Percentiles rank a stretch among this genome's conserved stretches.
Evolutionary conservation across 2,113 vertebrate genomes (phyloP).

Genomic region (Ariopsis seemanni): DNA sequence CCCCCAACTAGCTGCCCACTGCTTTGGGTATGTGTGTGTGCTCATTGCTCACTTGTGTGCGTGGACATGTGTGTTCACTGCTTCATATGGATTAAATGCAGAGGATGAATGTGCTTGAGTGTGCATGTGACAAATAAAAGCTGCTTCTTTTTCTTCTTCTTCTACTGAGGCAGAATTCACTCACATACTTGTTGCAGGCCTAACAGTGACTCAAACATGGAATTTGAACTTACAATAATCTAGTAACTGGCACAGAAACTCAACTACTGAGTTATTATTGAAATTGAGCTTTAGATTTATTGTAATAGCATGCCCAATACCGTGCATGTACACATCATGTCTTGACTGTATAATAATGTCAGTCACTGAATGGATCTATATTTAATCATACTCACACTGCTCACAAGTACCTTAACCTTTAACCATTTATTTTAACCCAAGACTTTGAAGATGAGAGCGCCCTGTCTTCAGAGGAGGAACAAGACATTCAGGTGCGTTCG

Average conservation of each 20-base stretch:
- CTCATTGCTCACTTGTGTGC: no score
- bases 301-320: not conserved
- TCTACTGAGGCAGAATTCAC: not conserved
- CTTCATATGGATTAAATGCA: no score
- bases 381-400: not conserved
- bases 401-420: not conserved
- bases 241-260: not conserved
- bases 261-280: not conserved
- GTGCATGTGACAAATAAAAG: no score
- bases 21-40: no score
- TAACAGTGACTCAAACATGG: not conserved
- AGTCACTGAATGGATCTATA: not conserved
- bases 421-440: conserved; percentile 38
- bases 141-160: no score
- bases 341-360: not conserved
- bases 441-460: conserved; percentile 59
- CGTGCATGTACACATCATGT: not conserved
- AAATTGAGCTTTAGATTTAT: not conserved
- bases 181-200: not conserved
- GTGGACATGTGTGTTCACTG: no score
- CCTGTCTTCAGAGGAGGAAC: conserved; percentile 66
- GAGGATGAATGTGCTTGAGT: no score
- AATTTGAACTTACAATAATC: not conserved
- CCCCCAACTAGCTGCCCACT: no score
- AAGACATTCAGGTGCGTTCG: conserved; percentile 64